Base-by-base conservation (phyloP, 2,113 vertebrate genomes). In the Heterotis niloticus region DNA sequence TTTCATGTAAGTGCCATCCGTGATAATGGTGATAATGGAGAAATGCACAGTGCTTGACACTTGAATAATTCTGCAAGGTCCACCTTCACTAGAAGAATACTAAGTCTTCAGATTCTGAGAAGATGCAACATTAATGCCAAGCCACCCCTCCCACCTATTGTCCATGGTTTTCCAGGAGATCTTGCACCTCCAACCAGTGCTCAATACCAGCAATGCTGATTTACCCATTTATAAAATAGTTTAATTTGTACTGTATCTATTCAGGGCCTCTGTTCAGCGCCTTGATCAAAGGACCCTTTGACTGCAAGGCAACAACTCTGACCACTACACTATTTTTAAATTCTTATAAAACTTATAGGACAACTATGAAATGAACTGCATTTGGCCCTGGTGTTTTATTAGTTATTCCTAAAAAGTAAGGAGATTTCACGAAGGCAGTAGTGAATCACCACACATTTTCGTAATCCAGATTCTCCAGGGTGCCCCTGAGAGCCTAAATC, bases 1-100 rank as follows among this genome's bases (percentile, higher is more conserved):
- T 44, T 2, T 44, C 34, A 44, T 7, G 34, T 44, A 7, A 2
- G 34, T 44, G 34, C 34, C 34, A 66, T 24, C 26, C 23, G 64
- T n/a, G 5, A 69, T 5, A 28, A 34, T 29, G 34, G 34, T 3
- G 67, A 16, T 29, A 11, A 17, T 69, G 3, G 3, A 44, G 3
- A 44, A 69, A 69, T 34, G 11, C 67, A 69, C 18, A 69, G 12
- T 29, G 67, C 67, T 69, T 69, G 67, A 69, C 28, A 34, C 67
- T 26, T 34, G 28, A 29, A 13, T 69, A 12, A 69, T 29, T 24
- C 26, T 34, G 28, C 26, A 69, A 69, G 34, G 12, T 69, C 5
- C 28, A 13, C 2, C 59, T 44, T 44, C 18, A 62, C 18, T 69
- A 16, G 13, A 26, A 14, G 13, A 26, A 12, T 66, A 23, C 17